These are phyloP conservation scores for Macrobrachium rosenbergii DNA, from an alignment of 1,140 invertebrate species.

Conservation along the genomic window DNA sequence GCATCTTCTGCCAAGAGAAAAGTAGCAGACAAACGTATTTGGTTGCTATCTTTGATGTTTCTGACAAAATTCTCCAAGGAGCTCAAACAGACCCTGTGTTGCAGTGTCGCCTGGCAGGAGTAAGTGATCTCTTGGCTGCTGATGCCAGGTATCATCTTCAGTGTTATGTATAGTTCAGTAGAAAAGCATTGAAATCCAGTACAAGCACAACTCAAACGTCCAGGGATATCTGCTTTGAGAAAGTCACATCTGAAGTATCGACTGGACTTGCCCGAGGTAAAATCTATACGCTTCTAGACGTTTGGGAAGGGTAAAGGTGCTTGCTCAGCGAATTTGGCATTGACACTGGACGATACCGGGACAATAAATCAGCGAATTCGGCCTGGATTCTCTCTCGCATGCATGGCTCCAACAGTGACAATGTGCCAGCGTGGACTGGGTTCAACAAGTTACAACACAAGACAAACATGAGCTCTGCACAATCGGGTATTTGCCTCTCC, in stretches of 20 bases:
- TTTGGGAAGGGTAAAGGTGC: slow-evolving; percentile 8
- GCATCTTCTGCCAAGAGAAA: slow-evolving; percentile 16
- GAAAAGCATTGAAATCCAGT: too few species aligned
- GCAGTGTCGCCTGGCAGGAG: slow-evolving; percentile 18
- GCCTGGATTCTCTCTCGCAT: too few species aligned
- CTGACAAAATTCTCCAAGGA: slow-evolving; percentile 8
- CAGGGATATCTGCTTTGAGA: slow-evolving; percentile 33
- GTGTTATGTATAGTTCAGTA: slow-evolving; percentile 22
- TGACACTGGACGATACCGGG: slow-evolving; percentile 36
- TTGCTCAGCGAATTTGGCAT: slow-evolving; percentile 30
- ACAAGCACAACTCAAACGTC: slow-evolving; percentile 22
- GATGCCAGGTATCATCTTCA: slow-evolving; percentile 16
- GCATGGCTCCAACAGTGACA: too few species aligned
- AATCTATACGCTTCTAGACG: slow-evolving; percentile 38
- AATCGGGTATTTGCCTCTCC: too few species aligned
- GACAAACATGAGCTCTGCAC: too few species aligned
- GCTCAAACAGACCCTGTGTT: neutral
- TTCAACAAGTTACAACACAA: too few species aligned
- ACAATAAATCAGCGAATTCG: slow-evolving; percentile 30
- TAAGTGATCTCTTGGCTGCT: slow-evolving; percentile 33
- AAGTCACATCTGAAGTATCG: slow-evolving; percentile 38
- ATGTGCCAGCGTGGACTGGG: too few species aligned
- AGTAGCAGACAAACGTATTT: slow-evolving; percentile 10
- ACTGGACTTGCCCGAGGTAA: too few species aligned
- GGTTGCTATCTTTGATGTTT: neutral